Evolutionary conservation across 2,888 invertebrate genomes (phyloP).

Genomic region (Acrocera orbiculus): DNA sequence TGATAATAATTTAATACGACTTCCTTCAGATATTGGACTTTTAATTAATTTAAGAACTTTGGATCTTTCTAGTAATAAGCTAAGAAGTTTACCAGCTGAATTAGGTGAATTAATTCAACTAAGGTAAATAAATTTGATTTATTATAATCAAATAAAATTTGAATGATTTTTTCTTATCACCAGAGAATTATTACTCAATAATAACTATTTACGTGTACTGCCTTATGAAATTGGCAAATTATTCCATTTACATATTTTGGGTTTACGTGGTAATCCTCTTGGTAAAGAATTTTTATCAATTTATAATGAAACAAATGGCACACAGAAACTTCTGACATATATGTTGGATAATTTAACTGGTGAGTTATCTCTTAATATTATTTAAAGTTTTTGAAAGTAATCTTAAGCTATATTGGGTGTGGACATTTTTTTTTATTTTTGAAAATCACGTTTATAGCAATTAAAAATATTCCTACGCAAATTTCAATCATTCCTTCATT

Average conservation of each 20-base stretch:
- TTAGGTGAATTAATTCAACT: slow-evolving; percentile 91
- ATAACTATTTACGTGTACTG: slow-evolving; percentile 83
- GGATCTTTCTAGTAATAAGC: slow-evolving; percentile 88
- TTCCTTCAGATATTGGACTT: slow-evolving; percentile 80
- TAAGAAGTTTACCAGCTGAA: slow-evolving; percentile 86
- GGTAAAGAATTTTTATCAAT: slow-evolving; percentile 81
- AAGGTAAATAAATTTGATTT: slow-evolving; percentile 38
- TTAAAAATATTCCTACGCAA: too few relatives aligned
- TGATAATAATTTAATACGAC: slow-evolving; percentile 80
- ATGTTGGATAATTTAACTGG: slow-evolving; percentile 94
- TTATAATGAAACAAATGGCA: slow-evolving; percentile 87
- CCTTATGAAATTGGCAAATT: slow-evolving; percentile 96
- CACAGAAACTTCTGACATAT: slow-evolving; percentile 81
- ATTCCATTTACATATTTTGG: slow-evolving; percentile 86
- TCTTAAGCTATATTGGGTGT: too few relatives aligned
- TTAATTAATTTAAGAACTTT: slow-evolving; percentile 70
- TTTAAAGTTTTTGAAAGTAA: neutral
- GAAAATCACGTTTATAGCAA: too few relatives aligned
- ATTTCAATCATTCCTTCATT: too few relatives aligned
- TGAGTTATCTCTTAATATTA: slow-evolving; percentile 32
- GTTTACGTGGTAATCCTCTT: slow-evolving; percentile 85
- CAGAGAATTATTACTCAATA: slow-evolving; percentile 85
- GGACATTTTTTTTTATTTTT: too few relatives aligned
- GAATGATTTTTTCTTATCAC: slow-evolving; percentile 15
- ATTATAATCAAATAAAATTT: neutral